Evolutionary conservation across 2,113 vertebrate species (phyloP).

Genomic region (Megaleporinus macrocephalus): DNA sequence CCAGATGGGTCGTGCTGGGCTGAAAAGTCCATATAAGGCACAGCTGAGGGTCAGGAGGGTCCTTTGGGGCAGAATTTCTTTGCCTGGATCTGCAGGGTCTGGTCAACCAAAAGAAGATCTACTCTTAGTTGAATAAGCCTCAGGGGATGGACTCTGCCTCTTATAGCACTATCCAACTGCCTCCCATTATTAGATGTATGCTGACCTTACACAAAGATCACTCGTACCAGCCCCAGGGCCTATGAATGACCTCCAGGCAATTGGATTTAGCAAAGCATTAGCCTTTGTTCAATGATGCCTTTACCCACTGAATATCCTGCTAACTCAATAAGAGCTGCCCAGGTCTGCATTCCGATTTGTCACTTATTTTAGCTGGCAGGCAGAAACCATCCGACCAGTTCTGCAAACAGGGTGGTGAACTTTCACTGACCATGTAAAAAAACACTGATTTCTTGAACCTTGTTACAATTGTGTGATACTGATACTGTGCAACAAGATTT

Average conservation of each 20-base stretch:
- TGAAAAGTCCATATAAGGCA: constrained; percentile 12
- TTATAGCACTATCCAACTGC: constrained; percentile 51
- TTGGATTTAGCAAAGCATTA: constrained; percentile 59
- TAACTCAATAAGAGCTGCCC: constrained; percentile 50
- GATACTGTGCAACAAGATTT: background rate
- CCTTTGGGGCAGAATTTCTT: constrained; percentile 15
- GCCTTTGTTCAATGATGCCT: constrained; percentile 35
- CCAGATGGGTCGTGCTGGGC: constrained; percentile 40
- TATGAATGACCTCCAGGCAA: constrained; percentile 48
- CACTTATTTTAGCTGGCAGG: constrained; percentile 32
- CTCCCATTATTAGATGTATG: constrained; percentile 50
- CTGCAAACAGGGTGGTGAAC: background rate
- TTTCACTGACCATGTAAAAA: background rate
- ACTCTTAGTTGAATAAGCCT: constrained; percentile 36
- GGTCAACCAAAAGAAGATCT: constrained; percentile 45
- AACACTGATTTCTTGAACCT: constrained; percentile 1
- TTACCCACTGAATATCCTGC: constrained; percentile 34
- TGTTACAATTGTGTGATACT: background rate
- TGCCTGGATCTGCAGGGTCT: constrained; percentile 9
- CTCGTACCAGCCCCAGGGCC: constrained; percentile 22
- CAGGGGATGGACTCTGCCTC: constrained; percentile 36
- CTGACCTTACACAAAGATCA: constrained; percentile 47
- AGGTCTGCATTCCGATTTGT: constrained; percentile 44
- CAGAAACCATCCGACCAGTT: background rate
- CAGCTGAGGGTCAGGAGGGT: constrained; percentile 49